Conservation (phyloP, 2,888 invertebrate genomes). For the Beris chalybata region DNA sequence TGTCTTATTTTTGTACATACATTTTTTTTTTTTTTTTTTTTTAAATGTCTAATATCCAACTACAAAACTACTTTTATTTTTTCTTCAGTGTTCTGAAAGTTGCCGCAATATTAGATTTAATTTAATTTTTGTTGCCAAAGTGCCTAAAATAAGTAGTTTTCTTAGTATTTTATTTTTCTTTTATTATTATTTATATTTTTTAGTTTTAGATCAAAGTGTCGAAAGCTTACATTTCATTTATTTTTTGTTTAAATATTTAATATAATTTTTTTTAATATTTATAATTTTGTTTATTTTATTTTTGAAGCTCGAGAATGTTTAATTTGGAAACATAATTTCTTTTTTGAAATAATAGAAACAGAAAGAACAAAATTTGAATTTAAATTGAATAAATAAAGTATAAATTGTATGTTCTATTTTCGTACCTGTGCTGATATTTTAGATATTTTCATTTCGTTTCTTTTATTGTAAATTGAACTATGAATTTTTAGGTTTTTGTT, state of each 20-base stretch:
- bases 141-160: slow-evolving; percentile 18
- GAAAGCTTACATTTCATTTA: slow-evolving; percentile 15
- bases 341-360: too few relatives aligned
- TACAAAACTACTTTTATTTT: slow-evolving; percentile 27
- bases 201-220: not conserved
- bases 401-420: slow-evolving; percentile 9
- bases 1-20: slow-evolving; percentile 34
- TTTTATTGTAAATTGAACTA: slow-evolving; percentile 10
- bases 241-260: slow-evolving; percentile 5
- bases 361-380: not conserved
- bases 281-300: not conserved
- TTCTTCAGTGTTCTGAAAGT: slow-evolving; percentile 19
- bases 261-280: not conserved
- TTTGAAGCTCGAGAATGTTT: not conserved
- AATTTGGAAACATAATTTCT: not conserved
- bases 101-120: slow-evolving; percentile 20
- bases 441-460: slow-evolving; percentile 2
- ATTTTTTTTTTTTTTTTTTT: slow-evolving; percentile 40
- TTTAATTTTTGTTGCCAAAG: slow-evolving; percentile 28
- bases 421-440: slow-evolving; percentile 7
- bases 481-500: slow-evolving; percentile 21
- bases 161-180: slow-evolving; percentile 5
- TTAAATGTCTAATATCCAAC: slow-evolving; percentile 43
- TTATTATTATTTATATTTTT: slow-evolving; percentile 6
- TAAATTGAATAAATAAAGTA: not conserved